Base-by-base conservation (phyloP, 2,113 vertebrate genomes). In the Antechinus stuartii region DNA sequence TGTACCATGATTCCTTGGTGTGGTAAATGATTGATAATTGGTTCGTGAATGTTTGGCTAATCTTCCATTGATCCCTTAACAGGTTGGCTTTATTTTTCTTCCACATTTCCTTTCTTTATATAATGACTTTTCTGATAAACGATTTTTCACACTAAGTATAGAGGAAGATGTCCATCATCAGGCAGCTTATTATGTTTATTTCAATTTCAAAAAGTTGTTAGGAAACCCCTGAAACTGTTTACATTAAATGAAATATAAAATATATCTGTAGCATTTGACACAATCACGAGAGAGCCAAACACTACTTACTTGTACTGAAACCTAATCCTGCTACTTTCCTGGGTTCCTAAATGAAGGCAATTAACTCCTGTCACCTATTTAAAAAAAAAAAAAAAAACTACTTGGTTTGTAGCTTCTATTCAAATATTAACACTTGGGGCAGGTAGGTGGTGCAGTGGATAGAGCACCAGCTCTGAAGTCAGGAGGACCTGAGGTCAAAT, bases 21-120 rank as follows among this genome's bases (percentile, higher is more conserved):
- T 96, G 97, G 98, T 97, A 98, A 98, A 52, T 53, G 91, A 97
- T 98, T 93, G 96, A 96, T 97, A 97, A 98, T 97, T 94, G 97
- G 98, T 97, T 98, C 12, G 97, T 97, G 91, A 97, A 76, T 68
- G 91, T 96, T 98, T 98, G 97, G 95, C 97, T 97, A 97, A 98
- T 98, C 95, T 98, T 95, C 96, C 96, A 98, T 56, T 0, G 89
- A 91, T 98, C 97, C 96, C 90, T 96, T 96, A 95, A 96, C 49
- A 94, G 91, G 91, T 95, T 97, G 97, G 92, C 92, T 97, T 98
- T 97, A 94, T 97, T 98, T 92, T 92, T 52, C 52, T 97, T 98
- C 96, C 93, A 91, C 76, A 93, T 90, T 92, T 84, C n/a, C 94
- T 97, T 89, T 46, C 35, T 90, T 94, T 50, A 92, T 26, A 89